Percentiles rank a stretch among this genome's conserved stretches.
phyloP scores from a whole-genome alignment of 2,888 invertebrate genomes.

The Polymixis lichenea region DNA sequence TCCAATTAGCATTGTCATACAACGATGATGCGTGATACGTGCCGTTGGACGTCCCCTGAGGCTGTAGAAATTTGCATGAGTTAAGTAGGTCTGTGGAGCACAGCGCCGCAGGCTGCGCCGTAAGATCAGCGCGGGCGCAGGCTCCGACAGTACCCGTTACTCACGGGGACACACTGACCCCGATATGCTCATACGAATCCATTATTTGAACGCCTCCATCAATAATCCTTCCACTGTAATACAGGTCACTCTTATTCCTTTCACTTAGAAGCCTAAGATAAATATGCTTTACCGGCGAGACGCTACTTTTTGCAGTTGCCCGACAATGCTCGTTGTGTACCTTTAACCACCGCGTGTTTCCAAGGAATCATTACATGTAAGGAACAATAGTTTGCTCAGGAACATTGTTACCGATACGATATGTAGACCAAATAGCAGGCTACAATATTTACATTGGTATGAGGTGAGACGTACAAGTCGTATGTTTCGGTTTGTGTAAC shows the following conservation, averaged over 20 bases:
- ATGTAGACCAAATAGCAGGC: constrained; percentile 58
- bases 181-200: constrained; percentile 79
- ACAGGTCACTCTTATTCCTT: constrained; percentile 61
- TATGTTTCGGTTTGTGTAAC: constrained; percentile 63
- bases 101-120: constrained; percentile 59
- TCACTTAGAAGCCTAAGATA: constrained; percentile 51
- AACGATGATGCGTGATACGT: constrained; percentile 71
- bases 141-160: constrained; percentile 83
- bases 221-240: constrained; percentile 59
- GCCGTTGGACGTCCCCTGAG: constrained; percentile 70
- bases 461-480: constrained; percentile 40
- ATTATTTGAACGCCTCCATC: constrained; percentile 72
- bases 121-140: constrained; percentile 71
- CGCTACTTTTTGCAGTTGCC: constrained; percentile 63
- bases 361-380: constrained; percentile 61
- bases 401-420: constrained; percentile 61
- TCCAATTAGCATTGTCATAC: constrained; percentile 74
- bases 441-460: constrained; percentile 57
- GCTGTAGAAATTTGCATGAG: constrained; percentile 74
- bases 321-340: constrained; percentile 44
- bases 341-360: constrained; percentile 41
- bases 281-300: constrained; percentile 54
- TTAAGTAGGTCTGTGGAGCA: constrained; percentile 79
- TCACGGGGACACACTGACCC: constrained; percentile 84
- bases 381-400: constrained; percentile 58